Percentiles rank a stretch among this genome's conserved stretches.
These are phyloP conservation scores for Leucania comma DNA, from an alignment of 2,888 invertebrate species.

Conservation along the genomic window DNA sequence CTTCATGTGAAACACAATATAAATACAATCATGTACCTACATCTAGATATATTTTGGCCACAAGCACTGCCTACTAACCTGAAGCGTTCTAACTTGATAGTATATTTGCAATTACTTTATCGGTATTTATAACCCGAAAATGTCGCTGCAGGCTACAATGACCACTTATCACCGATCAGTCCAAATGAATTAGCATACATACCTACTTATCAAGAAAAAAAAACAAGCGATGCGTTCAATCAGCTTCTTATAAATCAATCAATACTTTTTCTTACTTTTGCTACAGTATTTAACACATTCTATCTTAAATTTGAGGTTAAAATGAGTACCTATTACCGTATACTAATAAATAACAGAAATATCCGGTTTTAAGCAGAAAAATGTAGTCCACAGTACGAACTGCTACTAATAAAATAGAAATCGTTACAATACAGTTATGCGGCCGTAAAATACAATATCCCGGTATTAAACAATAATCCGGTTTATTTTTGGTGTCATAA, in stretches of 20 bases:
- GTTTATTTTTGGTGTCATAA: slow-evolving; percentile 64
- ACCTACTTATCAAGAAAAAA: slow-evolving; percentile 23
- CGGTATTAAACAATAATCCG: slow-evolving; percentile 61
- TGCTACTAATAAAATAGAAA: slow-evolving; percentile 68
- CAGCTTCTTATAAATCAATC: slow-evolving; percentile 10
- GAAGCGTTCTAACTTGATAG: slow-evolving; percentile 18
- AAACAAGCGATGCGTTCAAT: slow-evolving; percentile 11
- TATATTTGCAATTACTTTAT: slow-evolving; percentile 48
- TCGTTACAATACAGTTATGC: slow-evolving; percentile 69
- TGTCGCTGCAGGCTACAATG: slow-evolving; percentile 38
- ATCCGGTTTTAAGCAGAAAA: slow-evolving; percentile 64
- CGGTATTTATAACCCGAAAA: slow-evolving; percentile 47
- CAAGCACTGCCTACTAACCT: slow-evolving; percentile 15
- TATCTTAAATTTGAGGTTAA: slow-evolving; percentile 47
- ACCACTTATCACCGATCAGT: slow-evolving; percentile 27
- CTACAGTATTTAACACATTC: slow-evolving; percentile 52
- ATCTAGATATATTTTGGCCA: slow-evolving; percentile 8
- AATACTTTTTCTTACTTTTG: slow-evolving; percentile 23
- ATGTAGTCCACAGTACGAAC: slow-evolving; percentile 60
- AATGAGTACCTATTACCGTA: slow-evolving; percentile 36
- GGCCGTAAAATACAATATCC: slow-evolving; percentile 71
- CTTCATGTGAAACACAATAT: background rate
- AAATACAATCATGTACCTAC: background rate
- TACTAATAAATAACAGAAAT: slow-evolving; percentile 58
- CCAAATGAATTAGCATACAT: slow-evolving; percentile 40